Conservation (phyloP, 2,888 invertebrate species). For the Lobophora halterata region DNA sequence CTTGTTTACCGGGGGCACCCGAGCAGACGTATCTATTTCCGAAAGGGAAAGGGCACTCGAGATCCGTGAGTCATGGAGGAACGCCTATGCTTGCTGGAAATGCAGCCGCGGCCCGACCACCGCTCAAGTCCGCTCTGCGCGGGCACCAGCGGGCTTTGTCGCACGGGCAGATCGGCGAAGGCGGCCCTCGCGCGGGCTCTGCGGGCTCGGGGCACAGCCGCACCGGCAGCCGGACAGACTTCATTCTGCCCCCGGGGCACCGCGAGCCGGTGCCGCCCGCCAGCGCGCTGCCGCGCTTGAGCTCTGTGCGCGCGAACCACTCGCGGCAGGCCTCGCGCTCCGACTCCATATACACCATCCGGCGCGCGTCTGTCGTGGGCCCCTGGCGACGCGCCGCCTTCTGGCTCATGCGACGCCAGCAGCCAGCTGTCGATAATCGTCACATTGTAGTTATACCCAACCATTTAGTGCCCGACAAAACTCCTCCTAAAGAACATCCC, state of each 20-base stretch:
- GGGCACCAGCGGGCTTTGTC: slow-evolving; percentile 93
- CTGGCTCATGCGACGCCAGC: slow-evolving; percentile 81
- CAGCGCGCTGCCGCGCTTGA: slow-evolving; percentile 66
- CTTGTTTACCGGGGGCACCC: slow-evolving; percentile 75
- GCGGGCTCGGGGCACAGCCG: slow-evolving; percentile 85
- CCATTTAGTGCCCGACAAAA: slow-evolving; percentile 90
- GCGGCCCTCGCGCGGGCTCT: slow-evolving; percentile 39
- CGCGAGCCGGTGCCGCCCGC: slow-evolving; percentile 81
- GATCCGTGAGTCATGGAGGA: slow-evolving; percentile 93
- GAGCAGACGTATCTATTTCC: slow-evolving; percentile 78
- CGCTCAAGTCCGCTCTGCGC: slow-evolving; percentile 86
- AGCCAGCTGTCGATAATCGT: slow-evolving; percentile 84
- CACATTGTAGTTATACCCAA: slow-evolving; percentile 90
- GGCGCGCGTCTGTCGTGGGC: slow-evolving; percentile 86
- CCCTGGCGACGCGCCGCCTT: slow-evolving; percentile 85
- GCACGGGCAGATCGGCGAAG: slow-evolving; percentile 91
- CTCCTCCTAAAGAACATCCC: slow-evolving; percentile 89
- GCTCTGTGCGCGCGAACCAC: slow-evolving; percentile 80
- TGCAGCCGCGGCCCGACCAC: slow-evolving; percentile 81
- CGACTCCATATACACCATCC: slow-evolving; percentile 93
- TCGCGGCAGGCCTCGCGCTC: slow-evolving; percentile 94
- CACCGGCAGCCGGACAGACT: slow-evolving; percentile 92
- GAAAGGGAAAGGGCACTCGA: slow-evolving; percentile 84
- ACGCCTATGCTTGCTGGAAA: slow-evolving; percentile 72
- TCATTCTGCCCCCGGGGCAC: slow-evolving; percentile 93